phyloP scores from a whole-genome alignment of 2,888 invertebrate species.

The Parnassius orleans region DNA sequence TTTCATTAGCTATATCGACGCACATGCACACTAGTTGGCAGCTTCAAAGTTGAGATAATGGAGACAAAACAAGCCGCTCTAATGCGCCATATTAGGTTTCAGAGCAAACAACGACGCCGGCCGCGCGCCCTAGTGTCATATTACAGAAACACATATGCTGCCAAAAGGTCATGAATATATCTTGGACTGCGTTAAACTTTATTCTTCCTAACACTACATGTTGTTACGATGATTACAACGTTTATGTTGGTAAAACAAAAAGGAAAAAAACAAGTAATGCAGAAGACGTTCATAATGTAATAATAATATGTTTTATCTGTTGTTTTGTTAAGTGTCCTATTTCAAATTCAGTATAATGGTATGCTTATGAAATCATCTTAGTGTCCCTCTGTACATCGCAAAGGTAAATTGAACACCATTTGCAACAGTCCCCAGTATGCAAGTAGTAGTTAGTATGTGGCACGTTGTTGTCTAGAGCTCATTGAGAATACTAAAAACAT shows the following conservation, averaged over 20 bases:
- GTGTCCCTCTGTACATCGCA: too few species aligned
- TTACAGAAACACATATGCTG: constrained; percentile 65
- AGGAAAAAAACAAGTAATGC: too few species aligned
- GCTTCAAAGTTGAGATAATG: constrained; percentile 77
- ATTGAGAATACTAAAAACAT: too few species aligned
- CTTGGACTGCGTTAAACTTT: constrained; percentile 47
- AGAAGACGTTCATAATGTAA: too few species aligned
- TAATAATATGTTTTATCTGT: too few species aligned
- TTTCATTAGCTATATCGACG: constrained; percentile 30
- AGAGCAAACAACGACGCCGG: constrained; percentile 58
- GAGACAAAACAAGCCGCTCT: constrained; percentile 75
- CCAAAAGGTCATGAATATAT: constrained; percentile 72
- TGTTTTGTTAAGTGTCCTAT: too few species aligned
- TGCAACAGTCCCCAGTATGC: too few species aligned
- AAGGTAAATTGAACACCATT: too few species aligned
- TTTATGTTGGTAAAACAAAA: constrained; percentile 36
- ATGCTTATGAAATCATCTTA: too few species aligned
- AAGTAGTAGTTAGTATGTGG: too few species aligned
- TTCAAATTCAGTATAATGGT: too few species aligned
- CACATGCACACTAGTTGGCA: constrained; percentile 64
- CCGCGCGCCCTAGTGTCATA: constrained; percentile 57
- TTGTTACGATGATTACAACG: neutral
- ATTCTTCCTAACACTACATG: constrained; percentile 48
- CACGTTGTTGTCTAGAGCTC: too few species aligned
- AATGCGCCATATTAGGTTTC: constrained; percentile 74